phyloP scores from a whole-genome alignment of 2,888 invertebrate species.

The Tiliacea aurago region DNA sequence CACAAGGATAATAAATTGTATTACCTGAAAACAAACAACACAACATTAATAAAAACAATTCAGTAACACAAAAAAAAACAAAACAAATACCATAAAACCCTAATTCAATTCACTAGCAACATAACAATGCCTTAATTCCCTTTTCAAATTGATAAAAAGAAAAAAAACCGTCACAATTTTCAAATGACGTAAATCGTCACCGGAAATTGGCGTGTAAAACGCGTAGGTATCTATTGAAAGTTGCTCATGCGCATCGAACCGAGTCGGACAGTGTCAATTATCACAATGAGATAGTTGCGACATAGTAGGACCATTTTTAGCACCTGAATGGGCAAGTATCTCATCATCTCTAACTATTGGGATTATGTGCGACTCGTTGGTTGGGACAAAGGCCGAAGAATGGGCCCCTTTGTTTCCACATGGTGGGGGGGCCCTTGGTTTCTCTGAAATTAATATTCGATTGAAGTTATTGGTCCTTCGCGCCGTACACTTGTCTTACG shows the following conservation, averaged over 20 bases:
- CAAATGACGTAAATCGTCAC: conserved; percentile 76
- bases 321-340: neutral
- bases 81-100: neutral
- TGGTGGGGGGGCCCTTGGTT: too few species aligned
- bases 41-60: conserved; percentile 22
- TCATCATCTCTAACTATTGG: neutral
- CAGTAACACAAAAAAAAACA: neutral
- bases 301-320: neutral
- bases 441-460: too few species aligned
- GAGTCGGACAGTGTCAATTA: conserved; percentile 59
- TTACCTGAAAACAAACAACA: conserved; percentile 57
- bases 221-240: conserved; percentile 68
- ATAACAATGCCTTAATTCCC: conserved; percentile 17
- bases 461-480: too few species aligned
- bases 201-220: conserved; percentile 75
- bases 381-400: too few species aligned
- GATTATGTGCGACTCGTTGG: neutral
- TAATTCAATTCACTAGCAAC: conserved; percentile 14
- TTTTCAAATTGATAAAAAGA: conserved; percentile 28
- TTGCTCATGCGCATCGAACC: conserved; percentile 77
- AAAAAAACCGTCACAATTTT: conserved; percentile 56
- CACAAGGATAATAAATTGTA: conserved; percentile 23
- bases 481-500: too few species aligned
- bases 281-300: conserved; percentile 14
- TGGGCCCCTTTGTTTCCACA: too few species aligned